Base-by-base conservation (phyloP, 2,797 vertebrate species). In the Lepus oiostolus region DNA sequence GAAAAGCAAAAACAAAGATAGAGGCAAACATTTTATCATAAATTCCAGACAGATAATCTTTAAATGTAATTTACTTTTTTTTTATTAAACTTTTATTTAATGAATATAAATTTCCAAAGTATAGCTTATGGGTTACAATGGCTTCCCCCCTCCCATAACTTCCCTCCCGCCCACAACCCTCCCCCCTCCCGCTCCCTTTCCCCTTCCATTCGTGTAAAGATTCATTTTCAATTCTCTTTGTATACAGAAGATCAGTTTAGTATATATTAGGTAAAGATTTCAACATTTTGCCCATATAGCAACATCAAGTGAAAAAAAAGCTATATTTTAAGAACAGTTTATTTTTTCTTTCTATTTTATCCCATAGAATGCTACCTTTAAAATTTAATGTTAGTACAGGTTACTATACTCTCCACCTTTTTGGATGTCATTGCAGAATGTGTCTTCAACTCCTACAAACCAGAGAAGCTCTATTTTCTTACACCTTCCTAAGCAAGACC, bases 11-110 rank as follows among this genome's bases (percentile, higher is more conserved):
- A 42, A 62, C 70, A 32, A 72, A 77, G 26, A 30, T 17, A 92
- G 22, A 77, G 6, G 4, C 5, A 67, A 67, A 62, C 14, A 74
- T 63, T 89, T 91, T 63, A 79, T 85, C 5, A 52, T 80, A 67
- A 74, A 83, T 88, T 93, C 35, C 65, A 85, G 54, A 63, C 13
- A 74, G 77, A 62, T 79, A 11, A 79, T 62, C 28, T 90, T 90
- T 92, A 88, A 81, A 91, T 77, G 7, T 30, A 79, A 47, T 35
- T 88, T 94, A 60, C 26, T 87, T 76, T 91, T 91, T 65, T n/a
- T n/a, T n/a, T n/a, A n/a, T n/a, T n/a, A n/a, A n/a, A n/a, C n/a
- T n/a, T n/a, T n/a, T n/a, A n/a, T n/a, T n/a, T n/a, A n/a, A n/a
- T n/a, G n/a, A n/a, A n/a, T n/a, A n/a, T n/a, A n/a, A n/a, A n/a